Percentiles rank a stretch among this genome's conserved stretches.
These are phyloP conservation scores for Formica selysi DNA, from an alignment of 1,140 invertebrate species.

Conservation along the genomic window DNA sequence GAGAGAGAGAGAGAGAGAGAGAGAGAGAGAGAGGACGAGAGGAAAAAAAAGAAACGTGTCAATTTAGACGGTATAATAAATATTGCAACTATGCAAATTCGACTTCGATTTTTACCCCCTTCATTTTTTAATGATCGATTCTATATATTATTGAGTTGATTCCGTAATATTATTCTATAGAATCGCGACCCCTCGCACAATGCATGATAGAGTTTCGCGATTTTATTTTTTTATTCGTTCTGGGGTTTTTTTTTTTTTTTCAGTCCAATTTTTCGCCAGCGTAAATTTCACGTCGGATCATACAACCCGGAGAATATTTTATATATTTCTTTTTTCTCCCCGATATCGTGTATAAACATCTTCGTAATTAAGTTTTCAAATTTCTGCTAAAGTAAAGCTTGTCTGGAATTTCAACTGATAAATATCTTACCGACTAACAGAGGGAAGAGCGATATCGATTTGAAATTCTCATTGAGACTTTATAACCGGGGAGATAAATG, in stretches of 20 bases:
- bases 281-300: slow-evolving; percentile 25
- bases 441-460: neutral
- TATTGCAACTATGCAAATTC: slow-evolving; percentile 52
- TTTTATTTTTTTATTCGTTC: slow-evolving; percentile 25
- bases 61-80: slow-evolving; percentile 45
- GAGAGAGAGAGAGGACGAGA: neutral
- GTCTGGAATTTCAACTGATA: neutral
- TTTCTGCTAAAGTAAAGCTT: neutral
- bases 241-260: slow-evolving; percentile 6
- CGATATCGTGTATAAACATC: neutral
- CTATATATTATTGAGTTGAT: slow-evolving; percentile 14
- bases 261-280: slow-evolving; percentile 37
- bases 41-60: slow-evolving; percentile 36
- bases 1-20: neutral
- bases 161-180: slow-evolving; percentile 20
- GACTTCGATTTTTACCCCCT: slow-evolving; percentile 32
- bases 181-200: slow-evolving; percentile 11
- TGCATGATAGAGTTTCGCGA: slow-evolving; percentile 30
- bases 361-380: neutral
- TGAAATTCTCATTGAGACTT: neutral
- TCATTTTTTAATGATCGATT: slow-evolving; percentile 41
- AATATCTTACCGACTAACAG: neutral
- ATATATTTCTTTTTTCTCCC: neutral
- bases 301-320: no score
- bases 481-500: neutral